phyloP scores from a whole-genome alignment of 1,140 invertebrate genomes.

The Schlechtendalia chinensis region DNA sequence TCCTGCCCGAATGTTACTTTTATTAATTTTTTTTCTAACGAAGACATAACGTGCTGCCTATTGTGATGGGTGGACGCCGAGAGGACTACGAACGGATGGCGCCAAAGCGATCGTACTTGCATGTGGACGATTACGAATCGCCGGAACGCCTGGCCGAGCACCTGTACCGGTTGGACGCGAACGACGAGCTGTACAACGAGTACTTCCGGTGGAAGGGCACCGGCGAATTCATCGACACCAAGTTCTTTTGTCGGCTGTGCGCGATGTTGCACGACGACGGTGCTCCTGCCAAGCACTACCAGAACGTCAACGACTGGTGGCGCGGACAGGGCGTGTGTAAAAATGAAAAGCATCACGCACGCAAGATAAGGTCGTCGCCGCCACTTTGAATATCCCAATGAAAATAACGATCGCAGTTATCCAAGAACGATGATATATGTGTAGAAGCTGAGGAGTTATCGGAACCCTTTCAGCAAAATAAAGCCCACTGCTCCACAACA shows the following conservation, averaged over 20 bases:
- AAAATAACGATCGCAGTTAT: too few species aligned
- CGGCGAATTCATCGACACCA: conserved; percentile 91
- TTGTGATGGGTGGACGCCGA: conserved; percentile 91
- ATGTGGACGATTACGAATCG: conserved; percentile 90
- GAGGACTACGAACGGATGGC: conserved; percentile 84
- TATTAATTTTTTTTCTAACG: too few species aligned
- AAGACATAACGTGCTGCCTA: conserved; percentile 84
- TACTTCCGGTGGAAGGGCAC: conserved; percentile 90
- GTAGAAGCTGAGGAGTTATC: too few species aligned
- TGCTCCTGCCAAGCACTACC: conserved; percentile 67
- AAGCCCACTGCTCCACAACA: too few species aligned
- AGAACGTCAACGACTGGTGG: conserved; percentile 86
- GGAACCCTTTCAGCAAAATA: too few species aligned
- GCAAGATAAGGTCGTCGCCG: too few species aligned
- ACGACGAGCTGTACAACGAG: conserved; percentile 86
- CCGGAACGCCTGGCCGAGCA: conserved; percentile 82
- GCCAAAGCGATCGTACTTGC: conserved; percentile 86
- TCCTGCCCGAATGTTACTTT: too few species aligned
- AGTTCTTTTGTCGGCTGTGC: conserved; percentile 93
- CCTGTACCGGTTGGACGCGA: conserved; percentile 76
- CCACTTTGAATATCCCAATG: too few species aligned
- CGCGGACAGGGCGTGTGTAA: conserved; percentile 72
- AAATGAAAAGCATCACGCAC: too few species aligned
- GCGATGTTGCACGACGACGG: conserved; percentile 79
- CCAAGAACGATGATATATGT: too few species aligned